Base-by-base conservation (phyloP, 1,140 invertebrate species). In the Pogonomyrmex barbatus region DNA sequence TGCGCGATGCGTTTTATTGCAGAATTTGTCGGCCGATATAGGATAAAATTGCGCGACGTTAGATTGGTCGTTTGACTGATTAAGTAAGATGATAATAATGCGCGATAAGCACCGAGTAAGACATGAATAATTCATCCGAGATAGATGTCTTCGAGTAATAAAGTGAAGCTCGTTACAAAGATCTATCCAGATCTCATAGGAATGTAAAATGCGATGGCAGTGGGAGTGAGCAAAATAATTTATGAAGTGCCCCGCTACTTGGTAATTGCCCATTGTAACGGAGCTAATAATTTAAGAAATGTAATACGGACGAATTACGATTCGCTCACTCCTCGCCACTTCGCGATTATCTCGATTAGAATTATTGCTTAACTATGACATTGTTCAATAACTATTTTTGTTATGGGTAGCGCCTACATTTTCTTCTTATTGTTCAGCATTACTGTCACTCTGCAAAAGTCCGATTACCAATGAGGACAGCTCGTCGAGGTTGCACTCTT, bases 251-350 rank as follows among this genome's bases (percentile, higher is more conserved):
- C 42, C 58, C 12, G 54, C 52, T 39, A 60, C 10, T 33, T 60
- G 54, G 73, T 73, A 73, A 82, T 73, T 82, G 67, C 17, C 42
- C 42, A 60, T 82, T 82, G 67, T 71, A 58, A 42, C 12, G 42
- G 30, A 68, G 39, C 24, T 58, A 71, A 71, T 82, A 70, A 82
- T 82, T 82, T 82, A 58, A 50, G 30, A 71, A 56, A 71, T 82
- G 42, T 62, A 81, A 81, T 71, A n/a, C 45, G 30, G 12, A 14
- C 33, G 30, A 17, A 17, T 63, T 17, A 63, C 42, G 42, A 33
- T 33, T 24, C 45, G 39, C 56, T 47, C 39, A 45, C 45, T 39
- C 24, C 39, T 77, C 56, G 56, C 56, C 39, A 42, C 24, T 45
- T 62, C 52, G 60, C 33, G 50, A 68, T n/a, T n/a, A n/a, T 68